Evolutionary conservation across 2,888 invertebrate genomes (phyloP), one percentile per base, ranked within the genome.

Genomic region (Siphonodentalium dalli): DNA sequence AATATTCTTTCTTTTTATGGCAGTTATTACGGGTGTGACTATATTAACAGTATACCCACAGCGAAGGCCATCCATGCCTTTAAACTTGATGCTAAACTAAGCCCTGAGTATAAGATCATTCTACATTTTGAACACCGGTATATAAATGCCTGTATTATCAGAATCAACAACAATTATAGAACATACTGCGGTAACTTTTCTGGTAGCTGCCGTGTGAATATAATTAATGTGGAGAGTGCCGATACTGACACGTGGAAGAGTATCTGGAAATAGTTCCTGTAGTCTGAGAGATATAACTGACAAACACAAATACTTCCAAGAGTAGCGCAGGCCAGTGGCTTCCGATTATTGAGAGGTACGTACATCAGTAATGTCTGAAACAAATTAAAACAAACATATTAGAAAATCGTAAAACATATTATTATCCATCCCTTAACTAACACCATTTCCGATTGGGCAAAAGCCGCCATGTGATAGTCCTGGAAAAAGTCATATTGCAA

Each of bases 231-330:
- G 35, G 66, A 62, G 23, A 55, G 61, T 45, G 65, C 66, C 0
- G 63, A 63, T 3, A 67, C 67, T 3, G 61, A 55, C 18, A 67
- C 56, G 31, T 70, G 68, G 40, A 70, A 70, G 26, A 63, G 24
- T 7, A 69, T 53, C 24, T 62, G 63, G 4, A 65, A 23, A 23
- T 60, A 55, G 34, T 62, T 69, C 26, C 68, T 31, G 24, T 65
- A 59, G 42, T 69, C 67, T 64, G 66, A 68, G 15, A 68, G 41
- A 52, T 68, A 69, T 8, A 70, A 51, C 40, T 70, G 67, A 55
- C 69, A 70, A 23, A 70, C 21, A 47, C 66, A 69, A 15, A 66
- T 61, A 46, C 67, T 66, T 27, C 57, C 61, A 2, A 69, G 40
- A 24, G 68, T 69, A 6, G 63, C 65, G 54, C 64, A 68, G 0